Percentiles rank a stretch among this genome's conserved stretches.
Evolutionary conservation across 2,888 invertebrate genomes (phyloP).

Genomic region (Pollenia angustigena): DNA sequence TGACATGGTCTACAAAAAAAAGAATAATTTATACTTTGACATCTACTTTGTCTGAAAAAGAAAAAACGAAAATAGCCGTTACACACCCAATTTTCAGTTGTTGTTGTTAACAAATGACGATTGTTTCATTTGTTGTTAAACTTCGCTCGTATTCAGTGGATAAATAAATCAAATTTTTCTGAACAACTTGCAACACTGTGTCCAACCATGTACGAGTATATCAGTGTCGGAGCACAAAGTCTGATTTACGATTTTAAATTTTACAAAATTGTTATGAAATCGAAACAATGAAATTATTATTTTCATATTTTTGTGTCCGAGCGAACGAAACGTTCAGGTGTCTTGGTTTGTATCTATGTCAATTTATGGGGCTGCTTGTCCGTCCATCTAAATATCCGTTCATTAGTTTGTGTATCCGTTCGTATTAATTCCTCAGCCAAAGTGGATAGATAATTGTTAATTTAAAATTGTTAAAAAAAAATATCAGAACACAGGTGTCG

Average conservation of each 20-base stretch:
- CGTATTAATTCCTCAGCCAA: conserved; percentile 51
- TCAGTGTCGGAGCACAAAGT: conserved; percentile 62
- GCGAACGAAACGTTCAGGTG: conserved; percentile 54
- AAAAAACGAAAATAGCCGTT: not conserved
- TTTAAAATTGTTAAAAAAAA: conserved; percentile 23
- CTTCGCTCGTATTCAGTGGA: conserved; percentile 25
- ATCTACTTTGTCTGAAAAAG: conserved; percentile 7
- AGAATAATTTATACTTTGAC: conserved; percentile 29
- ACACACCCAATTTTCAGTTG: conserved; percentile 43
- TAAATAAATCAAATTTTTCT: conserved; percentile 51
- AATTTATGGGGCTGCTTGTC: not conserved
- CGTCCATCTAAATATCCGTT: not conserved
- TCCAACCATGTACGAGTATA: conserved; percentile 38
- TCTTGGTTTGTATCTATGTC: conserved; percentile 9
- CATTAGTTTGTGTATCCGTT: conserved; percentile 46
- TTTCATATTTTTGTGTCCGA: not conserved
- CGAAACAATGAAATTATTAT: conserved; percentile 68
- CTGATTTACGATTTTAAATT: conserved; percentile 66
- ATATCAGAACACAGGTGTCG: conserved; percentile 73
- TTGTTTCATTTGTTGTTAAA: conserved; percentile 32
- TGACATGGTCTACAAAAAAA: conserved; percentile 38
- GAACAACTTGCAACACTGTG: conserved; percentile 24
- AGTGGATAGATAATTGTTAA: conserved; percentile 38
- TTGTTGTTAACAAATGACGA: conserved; percentile 43
- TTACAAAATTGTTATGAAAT: conserved; percentile 63